Evolutionary conservation across 2,113 vertebrate species (phyloP).

Genomic region (Heterotis niloticus): DNA sequence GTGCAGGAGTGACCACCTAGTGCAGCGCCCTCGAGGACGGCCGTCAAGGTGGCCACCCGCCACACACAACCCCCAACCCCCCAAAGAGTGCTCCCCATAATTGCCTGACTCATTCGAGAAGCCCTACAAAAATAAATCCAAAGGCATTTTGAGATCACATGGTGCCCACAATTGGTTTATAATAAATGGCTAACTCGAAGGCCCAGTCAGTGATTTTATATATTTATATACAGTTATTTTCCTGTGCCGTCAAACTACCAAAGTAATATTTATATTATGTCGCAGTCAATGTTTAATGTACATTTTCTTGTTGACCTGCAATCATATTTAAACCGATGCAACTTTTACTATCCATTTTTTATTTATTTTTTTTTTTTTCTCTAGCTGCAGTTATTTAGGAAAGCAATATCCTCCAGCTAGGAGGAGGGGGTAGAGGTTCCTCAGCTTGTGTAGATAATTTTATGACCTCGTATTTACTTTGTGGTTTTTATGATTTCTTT

Average conservation of each 20-base stretch:
- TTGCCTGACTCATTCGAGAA: slow-evolving; percentile 52
- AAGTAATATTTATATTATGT: slow-evolving; percentile 30
- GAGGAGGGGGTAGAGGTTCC: slow-evolving; percentile 13
- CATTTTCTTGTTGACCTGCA: slow-evolving; percentile 28
- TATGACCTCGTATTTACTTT: slow-evolving; percentile 54
- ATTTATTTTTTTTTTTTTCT: no score
- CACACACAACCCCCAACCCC: slow-evolving; percentile 29
- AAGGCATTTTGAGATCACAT: slow-evolving; percentile 54
- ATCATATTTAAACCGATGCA: slow-evolving; percentile 33
- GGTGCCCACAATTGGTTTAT: slow-evolving; percentile 61
- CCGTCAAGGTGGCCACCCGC: slow-evolving; percentile 15
- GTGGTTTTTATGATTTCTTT: slow-evolving; percentile 51
- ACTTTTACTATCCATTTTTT: slow-evolving; percentile 30
- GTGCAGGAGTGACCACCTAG: neutral
- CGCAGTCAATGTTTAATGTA: slow-evolving; percentile 20
- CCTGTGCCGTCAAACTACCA: slow-evolving; percentile 27
- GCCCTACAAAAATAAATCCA: slow-evolving; percentile 52
- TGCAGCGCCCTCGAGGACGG: neutral
- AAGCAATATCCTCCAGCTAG: slow-evolving; percentile 50
- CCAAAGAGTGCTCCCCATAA: slow-evolving; percentile 52
- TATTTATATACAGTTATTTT: slow-evolving; percentile 34
- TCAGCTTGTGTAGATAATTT: slow-evolving; percentile 31
- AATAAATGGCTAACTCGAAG: slow-evolving; percentile 57
- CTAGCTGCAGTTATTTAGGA: slow-evolving; percentile 38
- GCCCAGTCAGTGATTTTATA: slow-evolving; percentile 61